These are phyloP conservation scores for Neodiprion pinetum DNA, from an alignment of 1,140 invertebrate genomes.

Conservation along the genomic window DNA sequence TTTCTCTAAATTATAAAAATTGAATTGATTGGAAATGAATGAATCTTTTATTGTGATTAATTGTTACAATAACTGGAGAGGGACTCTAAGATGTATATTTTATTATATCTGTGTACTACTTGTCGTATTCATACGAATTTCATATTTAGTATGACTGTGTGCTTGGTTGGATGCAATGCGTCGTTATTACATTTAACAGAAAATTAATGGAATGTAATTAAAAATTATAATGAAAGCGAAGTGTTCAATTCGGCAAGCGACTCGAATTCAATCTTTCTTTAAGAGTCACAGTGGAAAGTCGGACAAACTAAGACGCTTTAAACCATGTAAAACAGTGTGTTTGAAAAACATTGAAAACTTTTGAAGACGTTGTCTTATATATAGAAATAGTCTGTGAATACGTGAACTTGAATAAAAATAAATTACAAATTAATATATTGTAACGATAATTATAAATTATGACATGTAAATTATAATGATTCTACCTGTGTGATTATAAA, in stretches of 20 bases:
- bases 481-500: neutral
- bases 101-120: neutral
- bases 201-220: neutral
- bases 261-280: neutral
- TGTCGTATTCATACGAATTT: neutral
- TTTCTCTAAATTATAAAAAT: neutral
- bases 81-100: neutral
- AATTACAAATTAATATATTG: neutral
- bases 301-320: neutral
- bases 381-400: neutral
- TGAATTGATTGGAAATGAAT: neutral
- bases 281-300: neutral
- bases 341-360: neutral
- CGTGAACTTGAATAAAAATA: neutral
- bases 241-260: neutral
- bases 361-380: no score
- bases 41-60: neutral
- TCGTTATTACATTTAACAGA: neutral
- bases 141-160: constrained; percentile 1
- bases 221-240: neutral
- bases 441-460: neutral
- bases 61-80: neutral
- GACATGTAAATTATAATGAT: neutral
- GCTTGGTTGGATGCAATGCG: neutral
- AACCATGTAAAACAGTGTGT: neutral